Base-by-base conservation (phyloP, 2,888 invertebrate genomes). In the Zonitis immaculata region DNA sequence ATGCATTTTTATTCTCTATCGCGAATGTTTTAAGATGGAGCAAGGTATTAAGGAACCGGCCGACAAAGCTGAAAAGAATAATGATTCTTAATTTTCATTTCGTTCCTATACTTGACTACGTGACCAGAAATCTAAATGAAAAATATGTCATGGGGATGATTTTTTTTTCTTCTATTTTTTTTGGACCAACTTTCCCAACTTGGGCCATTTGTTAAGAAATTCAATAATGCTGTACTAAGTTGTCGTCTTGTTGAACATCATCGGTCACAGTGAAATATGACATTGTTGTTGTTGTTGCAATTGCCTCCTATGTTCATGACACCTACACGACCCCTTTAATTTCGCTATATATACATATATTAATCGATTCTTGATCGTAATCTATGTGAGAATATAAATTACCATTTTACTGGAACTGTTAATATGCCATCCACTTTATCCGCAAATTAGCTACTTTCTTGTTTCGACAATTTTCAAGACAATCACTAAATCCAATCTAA, bases 31-130 rank as follows among this genome's bases (percentile, higher is more conserved):
- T 72, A 72, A 71, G 70, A 64, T 68, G 70, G 70, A 72, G 71
- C 67, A 71, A 73, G 73, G 73, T 73, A 74, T 75, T 73, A 74
- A 73, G 72, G 70, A 71, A 68, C 72, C 68, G 72, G 71, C 71
- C 73, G 73, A 73, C 74, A 73, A 73, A 75, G 76, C 75, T 75
- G 75, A 71, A 75, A 75, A 76, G 76, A 76, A 76, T 76, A 76
- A 76, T 76, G 75, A 76, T 76, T 76, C 75, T 76, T 76, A 76
- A 76, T 76, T 76, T 76, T 75, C 75, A 76, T 76, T 75, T 75
- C 75, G 75, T 75, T 74, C 73, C 73, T 74, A 74, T 75, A 74
- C 73, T 68, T 68, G 68, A 60, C 61, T 56, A 74, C 76, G 75
- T 76, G 76, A 74, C 72, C 65, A 65, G 75, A 75, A 76, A 74